Evolutionary conservation across 2,888 invertebrate species (phyloP).

Genomic region (Bugula neritina): DNA sequence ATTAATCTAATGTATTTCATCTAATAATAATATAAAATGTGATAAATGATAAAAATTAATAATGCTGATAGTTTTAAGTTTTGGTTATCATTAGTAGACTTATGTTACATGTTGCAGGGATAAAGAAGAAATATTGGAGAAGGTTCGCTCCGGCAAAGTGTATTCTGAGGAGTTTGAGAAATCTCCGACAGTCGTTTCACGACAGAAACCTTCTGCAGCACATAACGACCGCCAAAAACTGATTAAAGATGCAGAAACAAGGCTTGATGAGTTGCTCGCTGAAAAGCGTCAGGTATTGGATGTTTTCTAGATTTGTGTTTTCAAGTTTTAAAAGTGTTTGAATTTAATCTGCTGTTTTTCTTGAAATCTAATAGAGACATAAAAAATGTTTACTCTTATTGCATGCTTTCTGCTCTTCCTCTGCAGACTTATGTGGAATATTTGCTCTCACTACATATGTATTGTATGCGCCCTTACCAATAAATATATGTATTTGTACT

Average conservation of each 20-base stretch:
- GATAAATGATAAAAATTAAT: too few species aligned
- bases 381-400: too few species aligned
- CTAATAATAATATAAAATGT: too few species aligned
- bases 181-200: background rate
- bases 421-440: too few species aligned
- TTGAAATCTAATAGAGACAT: too few species aligned
- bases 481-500: background rate
- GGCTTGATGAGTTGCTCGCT: slow-evolving; percentile 39
- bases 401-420: too few species aligned
- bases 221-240: slow-evolving; percentile 34
- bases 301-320: too few species aligned
- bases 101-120: background rate
- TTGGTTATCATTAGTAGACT: background rate
- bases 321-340: too few species aligned
- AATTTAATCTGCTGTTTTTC: too few species aligned
- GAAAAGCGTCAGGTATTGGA: slow-evolving; percentile 42
- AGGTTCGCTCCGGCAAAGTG: slow-evolving; percentile 11
- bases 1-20: too few species aligned
- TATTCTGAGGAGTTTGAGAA: background rate
- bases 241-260: slow-evolving; percentile 39
- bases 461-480: too few species aligned
- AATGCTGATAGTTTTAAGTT: background rate
- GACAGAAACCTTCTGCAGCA: background rate
- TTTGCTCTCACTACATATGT: too few species aligned
- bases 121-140: slow-evolving; percentile 4